Conservation (phyloP, 1,140 invertebrate species). For the Cydia amplana region DNA sequence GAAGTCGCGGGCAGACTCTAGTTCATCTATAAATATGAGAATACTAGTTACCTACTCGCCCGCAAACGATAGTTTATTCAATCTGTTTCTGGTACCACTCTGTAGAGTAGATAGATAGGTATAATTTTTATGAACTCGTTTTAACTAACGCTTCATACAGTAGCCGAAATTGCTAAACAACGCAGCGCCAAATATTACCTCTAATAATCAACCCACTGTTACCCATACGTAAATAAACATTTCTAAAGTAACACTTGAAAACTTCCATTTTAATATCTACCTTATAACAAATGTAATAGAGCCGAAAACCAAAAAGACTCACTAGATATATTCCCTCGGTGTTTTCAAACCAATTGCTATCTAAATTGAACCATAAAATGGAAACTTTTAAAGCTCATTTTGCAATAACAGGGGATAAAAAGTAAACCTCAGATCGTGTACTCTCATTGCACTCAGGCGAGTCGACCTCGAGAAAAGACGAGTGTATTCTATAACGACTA, state of each 20-base stretch:
- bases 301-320: not conserved
- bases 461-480: not conserved
- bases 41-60: not conserved
- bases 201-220: not conserved
- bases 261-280: not conserved
- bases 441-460: not conserved
- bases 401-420: not conserved
- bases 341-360: constrained; percentile 21
- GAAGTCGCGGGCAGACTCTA: too few relatives aligned
- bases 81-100: too few relatives aligned
- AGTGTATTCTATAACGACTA: not conserved
- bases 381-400: constrained; percentile 19
- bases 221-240: constrained; percentile 13
- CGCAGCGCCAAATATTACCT: constrained; percentile 7
- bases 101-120: too few relatives aligned
- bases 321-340: not conserved
- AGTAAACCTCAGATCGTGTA: constrained; percentile 1
- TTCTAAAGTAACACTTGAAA: not conserved
- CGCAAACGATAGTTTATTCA: not conserved
- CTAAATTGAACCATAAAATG: constrained; percentile 14
- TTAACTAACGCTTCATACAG: not conserved
- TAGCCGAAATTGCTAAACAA: not conserved
- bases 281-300: not conserved
- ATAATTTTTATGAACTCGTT: not conserved
- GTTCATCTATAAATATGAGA: too few relatives aligned